Evolutionary conservation across 2,113 vertebrate species (phyloP).

Genomic region (Cynopterus brachyotis): DNA sequence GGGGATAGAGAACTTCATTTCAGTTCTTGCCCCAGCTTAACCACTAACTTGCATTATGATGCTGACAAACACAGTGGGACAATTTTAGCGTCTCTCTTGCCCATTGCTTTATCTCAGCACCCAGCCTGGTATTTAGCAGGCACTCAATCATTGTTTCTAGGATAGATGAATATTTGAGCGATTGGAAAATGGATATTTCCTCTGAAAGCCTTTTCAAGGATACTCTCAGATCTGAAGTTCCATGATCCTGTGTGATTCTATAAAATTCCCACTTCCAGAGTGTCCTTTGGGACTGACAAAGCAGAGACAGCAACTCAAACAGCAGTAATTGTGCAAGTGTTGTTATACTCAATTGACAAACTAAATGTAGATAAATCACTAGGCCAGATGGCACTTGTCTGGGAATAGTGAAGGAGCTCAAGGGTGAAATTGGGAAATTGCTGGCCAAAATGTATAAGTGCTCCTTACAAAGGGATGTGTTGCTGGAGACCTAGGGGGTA

Average conservation of each 20-base stretch:
- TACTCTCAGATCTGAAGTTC: not conserved
- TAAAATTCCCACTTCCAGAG: not conserved
- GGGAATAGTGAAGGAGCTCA: conserved; percentile 55
- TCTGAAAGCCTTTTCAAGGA: not conserved
- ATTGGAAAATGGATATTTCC: not conserved
- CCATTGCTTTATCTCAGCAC: not conserved
- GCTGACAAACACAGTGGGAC: not conserved
- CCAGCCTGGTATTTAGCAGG: not conserved
- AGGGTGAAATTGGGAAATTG: conserved; percentile 71
- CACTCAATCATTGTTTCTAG: not conserved
- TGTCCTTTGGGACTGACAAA: not conserved
- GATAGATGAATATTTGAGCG: not conserved
- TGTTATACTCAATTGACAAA: conserved; percentile 71
- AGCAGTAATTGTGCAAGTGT: conserved; percentile 32
- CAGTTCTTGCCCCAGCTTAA: not conserved
- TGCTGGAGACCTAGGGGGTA: not conserved
- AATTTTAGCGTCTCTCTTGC: not conserved
- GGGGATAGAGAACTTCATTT: not conserved
- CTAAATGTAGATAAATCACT: conserved; percentile 70
- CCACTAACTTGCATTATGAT: not conserved
- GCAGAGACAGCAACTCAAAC: conserved; percentile 37
- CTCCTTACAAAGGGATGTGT: not conserved
- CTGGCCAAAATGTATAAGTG: conserved; percentile 38
- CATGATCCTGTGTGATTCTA: not conserved
- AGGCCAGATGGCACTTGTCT: conserved; percentile 42